Conservation (phyloP, 2,888 invertebrate species). For the Xanthia togata region DNA sequence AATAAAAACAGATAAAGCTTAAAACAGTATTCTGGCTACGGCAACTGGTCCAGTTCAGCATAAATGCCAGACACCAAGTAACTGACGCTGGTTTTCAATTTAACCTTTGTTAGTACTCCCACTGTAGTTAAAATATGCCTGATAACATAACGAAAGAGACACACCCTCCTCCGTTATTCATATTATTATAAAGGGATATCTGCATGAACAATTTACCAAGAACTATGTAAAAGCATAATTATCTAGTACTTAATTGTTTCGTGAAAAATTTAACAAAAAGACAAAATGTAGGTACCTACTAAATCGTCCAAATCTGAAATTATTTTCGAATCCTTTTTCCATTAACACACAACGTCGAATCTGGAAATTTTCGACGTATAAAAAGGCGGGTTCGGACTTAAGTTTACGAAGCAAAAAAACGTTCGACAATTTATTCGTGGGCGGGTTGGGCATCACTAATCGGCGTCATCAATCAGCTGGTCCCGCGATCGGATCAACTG, state of each 20-base stretch:
- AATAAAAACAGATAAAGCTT: too few species aligned
- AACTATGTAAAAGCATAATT: neutral
- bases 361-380: constrained; percentile 69
- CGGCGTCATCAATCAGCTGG: constrained; percentile 89
- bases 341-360: constrained; percentile 51
- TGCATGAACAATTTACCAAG: neutral
- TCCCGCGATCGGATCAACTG: constrained; percentile 87
- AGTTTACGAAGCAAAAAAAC: constrained; percentile 85
- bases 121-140: too few species aligned
- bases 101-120: too few species aligned
- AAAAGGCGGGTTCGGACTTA: constrained; percentile 77
- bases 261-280: neutral
- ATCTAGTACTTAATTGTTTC: neutral
- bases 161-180: too few species aligned
- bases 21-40: too few species aligned
- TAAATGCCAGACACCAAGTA: too few species aligned
- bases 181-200: neutral
- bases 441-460: constrained; percentile 89
- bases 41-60: too few species aligned
- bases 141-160: too few species aligned
- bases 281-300: neutral
- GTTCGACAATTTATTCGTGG: constrained; percentile 88
- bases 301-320: constrained; percentile 27
- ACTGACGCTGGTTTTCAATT: too few species aligned
- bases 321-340: constrained; percentile 58